These are phyloP conservation scores for Paraplagusia blochii DNA, from an alignment of 2,113 vertebrate genomes.

Conservation along the genomic window DNA sequence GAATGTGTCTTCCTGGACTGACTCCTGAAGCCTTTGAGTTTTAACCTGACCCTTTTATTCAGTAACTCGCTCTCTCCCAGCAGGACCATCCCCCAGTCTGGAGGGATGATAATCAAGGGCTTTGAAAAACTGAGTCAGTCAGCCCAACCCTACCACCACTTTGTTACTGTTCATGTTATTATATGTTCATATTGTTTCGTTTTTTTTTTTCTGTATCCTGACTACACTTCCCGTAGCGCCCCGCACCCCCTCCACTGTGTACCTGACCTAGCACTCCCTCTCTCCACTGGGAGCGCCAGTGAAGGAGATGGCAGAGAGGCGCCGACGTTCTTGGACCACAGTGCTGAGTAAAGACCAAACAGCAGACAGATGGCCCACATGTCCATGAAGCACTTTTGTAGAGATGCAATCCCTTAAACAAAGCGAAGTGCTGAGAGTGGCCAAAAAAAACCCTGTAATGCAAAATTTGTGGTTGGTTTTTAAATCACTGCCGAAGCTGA, in stretches of 20 bases:
- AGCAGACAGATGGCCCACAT: constrained; percentile 37
- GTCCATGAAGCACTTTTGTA: constrained; percentile 53
- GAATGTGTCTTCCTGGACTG: constrained; percentile 53
- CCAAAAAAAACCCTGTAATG: constrained; percentile 21
- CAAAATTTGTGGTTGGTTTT: constrained; percentile 13
- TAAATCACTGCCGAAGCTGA: constrained; percentile 21
- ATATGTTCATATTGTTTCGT: constrained; percentile 51
- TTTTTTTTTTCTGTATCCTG: constrained; percentile 30
- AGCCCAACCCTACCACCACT: constrained; percentile 67
- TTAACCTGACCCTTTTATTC: constrained; percentile 42
- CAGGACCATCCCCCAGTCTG: constrained; percentile 45
- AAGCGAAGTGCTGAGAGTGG: constrained; percentile 45
- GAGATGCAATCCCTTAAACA: constrained; percentile 8
- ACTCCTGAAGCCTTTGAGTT: constrained; percentile 51
- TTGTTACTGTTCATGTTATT: constrained; percentile 67
- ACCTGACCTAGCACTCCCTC: constrained; percentile 37
- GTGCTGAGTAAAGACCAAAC: constrained; percentile 3
- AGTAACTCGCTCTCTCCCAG: constrained; percentile 25
- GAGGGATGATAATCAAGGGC: constrained; percentile 54
- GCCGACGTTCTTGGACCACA: constrained; percentile 47
- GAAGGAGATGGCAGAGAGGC: constrained; percentile 64
- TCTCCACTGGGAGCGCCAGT: constrained; percentile 35
- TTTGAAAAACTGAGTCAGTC: constrained; percentile 72
- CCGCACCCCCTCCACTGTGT: constrained; percentile 21
- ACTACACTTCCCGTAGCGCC: constrained; percentile 21